These are phyloP conservation scores for Trachurus trachurus DNA, from an alignment of 2,797 vertebrate genomes.

Conservation along the genomic window DNA sequence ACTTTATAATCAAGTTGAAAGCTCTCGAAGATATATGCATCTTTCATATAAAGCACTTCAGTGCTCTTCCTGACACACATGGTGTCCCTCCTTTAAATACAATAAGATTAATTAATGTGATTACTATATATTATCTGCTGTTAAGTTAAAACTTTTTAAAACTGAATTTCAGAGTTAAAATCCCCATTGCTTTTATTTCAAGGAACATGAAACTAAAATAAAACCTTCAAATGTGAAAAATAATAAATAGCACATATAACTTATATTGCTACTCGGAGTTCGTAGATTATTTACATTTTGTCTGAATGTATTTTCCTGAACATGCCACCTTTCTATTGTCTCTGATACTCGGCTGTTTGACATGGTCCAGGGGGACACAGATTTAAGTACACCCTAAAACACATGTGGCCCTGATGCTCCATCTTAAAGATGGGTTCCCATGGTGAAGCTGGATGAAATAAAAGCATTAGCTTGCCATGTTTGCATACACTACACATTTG, in stretches of 20 bases:
- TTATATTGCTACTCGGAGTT: background rate
- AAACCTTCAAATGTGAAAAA: background rate
- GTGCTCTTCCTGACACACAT: background rate
- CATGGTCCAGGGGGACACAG: conserved; percentile 38
- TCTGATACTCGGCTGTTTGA: conserved; percentile 35
- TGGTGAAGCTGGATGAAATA: conserved; percentile 66
- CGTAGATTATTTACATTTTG: background rate
- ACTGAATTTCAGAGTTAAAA: too few species aligned
- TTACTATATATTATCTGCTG: too few species aligned
- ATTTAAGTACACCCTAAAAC: conserved; percentile 35
- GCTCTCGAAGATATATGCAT: conserved; percentile 11
- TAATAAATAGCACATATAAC: too few species aligned
- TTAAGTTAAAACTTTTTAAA: too few species aligned
- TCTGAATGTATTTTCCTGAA: conserved; percentile 26
- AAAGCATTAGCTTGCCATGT: conserved; percentile 43
- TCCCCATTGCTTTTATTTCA: too few species aligned
- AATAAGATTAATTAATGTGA: too few species aligned
- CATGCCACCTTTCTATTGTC: conserved; percentile 30
- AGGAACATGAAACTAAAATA: background rate
- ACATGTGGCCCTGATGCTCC: conserved; percentile 37
- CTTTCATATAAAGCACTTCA: conserved; percentile 2
- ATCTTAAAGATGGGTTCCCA: conserved; percentile 73
- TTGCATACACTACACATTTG: conserved; percentile 4
- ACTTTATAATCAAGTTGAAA: conserved; percentile 36
- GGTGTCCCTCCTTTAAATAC: too few species aligned